Percentiles rank a stretch among this genome's conserved stretches.
Evolutionary conservation across 2,888 invertebrate genomes (phyloP).

Genomic region (Sesia bembeciformis): DNA sequence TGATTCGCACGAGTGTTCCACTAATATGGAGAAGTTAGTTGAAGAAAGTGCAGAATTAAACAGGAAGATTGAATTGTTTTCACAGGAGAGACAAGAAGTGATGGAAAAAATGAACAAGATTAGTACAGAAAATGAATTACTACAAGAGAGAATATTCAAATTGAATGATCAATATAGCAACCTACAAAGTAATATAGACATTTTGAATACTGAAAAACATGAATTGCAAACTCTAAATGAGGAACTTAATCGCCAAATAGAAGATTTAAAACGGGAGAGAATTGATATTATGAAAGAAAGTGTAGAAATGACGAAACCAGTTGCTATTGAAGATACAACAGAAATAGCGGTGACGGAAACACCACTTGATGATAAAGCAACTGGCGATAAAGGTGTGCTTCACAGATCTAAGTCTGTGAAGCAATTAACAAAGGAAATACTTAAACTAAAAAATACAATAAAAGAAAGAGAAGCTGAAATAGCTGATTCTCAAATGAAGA

Average conservation of each 20-base stretch:
- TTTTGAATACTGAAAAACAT: constrained; percentile 59
- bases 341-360: constrained; percentile 37
- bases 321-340: constrained; percentile 33
- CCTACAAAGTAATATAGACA: constrained; percentile 54
- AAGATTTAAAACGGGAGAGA: constrained; percentile 54
- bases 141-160: constrained; percentile 64
- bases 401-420: constrained; percentile 58
- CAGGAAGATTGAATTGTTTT: constrained; percentile 80
- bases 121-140: constrained; percentile 74
- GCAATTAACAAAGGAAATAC: constrained; percentile 67
- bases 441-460: constrained; percentile 62
- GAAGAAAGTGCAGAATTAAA: constrained; percentile 79
- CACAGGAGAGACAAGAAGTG: constrained; percentile 79
- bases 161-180: constrained; percentile 65
- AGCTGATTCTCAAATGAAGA: constrained; percentile 67
- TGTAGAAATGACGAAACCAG: constrained; percentile 43
- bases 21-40: constrained; percentile 73
- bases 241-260: constrained; percentile 53
- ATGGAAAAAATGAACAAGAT: constrained; percentile 79
- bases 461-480: constrained; percentile 71
- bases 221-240: constrained; percentile 41
- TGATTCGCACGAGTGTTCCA: constrained; percentile 45
- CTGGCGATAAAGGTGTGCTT: constrained; percentile 39
- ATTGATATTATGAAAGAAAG: constrained; percentile 60
- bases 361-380: constrained; percentile 48